Percentiles rank a stretch among this genome's conserved stretches.
phyloP scores from a whole-genome alignment of 37 sponge, comb jelly and placozoan genomes.

The Lycopodina hypogea region DNA sequence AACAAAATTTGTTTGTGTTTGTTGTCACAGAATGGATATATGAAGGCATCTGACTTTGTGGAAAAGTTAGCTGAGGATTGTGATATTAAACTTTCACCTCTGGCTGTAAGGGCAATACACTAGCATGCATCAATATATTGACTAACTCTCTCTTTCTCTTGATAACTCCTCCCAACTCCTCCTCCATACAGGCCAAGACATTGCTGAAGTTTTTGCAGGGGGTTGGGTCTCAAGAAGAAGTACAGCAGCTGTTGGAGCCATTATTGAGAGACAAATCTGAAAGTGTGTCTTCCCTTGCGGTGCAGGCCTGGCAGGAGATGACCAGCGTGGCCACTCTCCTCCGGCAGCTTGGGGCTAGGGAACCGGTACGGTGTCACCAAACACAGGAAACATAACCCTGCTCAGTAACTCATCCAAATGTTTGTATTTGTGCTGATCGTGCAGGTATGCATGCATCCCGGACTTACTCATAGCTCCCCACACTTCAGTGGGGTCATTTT shows the following conservation, averaged over 20 bases:
- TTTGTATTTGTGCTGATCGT: not conserved
- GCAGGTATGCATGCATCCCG: slow-evolving; percentile 57
- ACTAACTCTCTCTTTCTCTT: not conserved
- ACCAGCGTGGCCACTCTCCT: slow-evolving; percentile 41
- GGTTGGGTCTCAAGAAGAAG: slow-evolving; percentile 22
- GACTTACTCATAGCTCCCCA: slow-evolving; percentile 22
- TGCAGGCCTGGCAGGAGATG: slow-evolving; percentile 62
- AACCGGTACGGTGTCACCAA: slow-evolving; percentile 30
- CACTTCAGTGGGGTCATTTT: slow-evolving; percentile 76
- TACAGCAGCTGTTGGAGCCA: slow-evolving; percentile 46
- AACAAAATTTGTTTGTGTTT: not conserved
- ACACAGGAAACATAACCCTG: not conserved
- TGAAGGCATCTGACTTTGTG: slow-evolving; percentile 44
- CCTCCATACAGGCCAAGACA: slow-evolving; percentile 19
- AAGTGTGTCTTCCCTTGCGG: slow-evolving; percentile 32
- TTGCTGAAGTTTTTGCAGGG: slow-evolving; percentile 34
- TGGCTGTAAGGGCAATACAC: slow-evolving; percentile 43
- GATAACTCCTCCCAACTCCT: not conserved
- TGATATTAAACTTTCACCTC: slow-evolving; percentile 38
- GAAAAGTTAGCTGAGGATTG: slow-evolving; percentile 24
- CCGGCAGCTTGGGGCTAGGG: slow-evolving; percentile 45
- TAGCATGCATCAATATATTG: not conserved
- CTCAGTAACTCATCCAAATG: not conserved
- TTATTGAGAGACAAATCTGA: slow-evolving; percentile 43
- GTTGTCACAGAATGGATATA: slow-evolving; percentile 21